Evolutionary conservation across 2,113 vertebrate genomes (phyloP), one percentile per base, ranked within the genome.

Genomic region (Centrocercus urophasianus): DNA sequence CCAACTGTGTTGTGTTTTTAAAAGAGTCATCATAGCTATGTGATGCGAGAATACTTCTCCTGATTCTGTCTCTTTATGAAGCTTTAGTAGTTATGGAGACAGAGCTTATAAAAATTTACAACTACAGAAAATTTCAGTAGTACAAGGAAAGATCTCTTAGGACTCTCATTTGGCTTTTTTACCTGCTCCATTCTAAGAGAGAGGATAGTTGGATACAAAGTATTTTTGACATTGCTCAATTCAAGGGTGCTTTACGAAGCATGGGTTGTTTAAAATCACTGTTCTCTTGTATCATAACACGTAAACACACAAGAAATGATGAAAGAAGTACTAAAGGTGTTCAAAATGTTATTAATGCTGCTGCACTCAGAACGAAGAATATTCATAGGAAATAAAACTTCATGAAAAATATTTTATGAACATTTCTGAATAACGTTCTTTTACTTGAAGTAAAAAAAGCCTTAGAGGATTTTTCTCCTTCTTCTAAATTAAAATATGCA

Each of bases 71-170:
- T 65, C 30, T 83, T 92, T 56, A 67, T 56, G 50, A 93, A 83
- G 45, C 7, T 83, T 85, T 77, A 70, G 38, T 15, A 71, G 50
- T 66, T 80, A 57, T 30, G 66, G 56, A 85, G 34, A 38, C 28
- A 80, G 78, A 80, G 60, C 15, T 71, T 81, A 77, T 16, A 74
- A 96, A 93, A 81, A 93, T 74, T 73, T 94, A 92, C 38, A 66
- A 17, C 59, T 76, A n/a, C 16, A 65, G 64, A 54, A 83, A 73
- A 89, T 34, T 76, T 93, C 54, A 85, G n/a, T 32, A 50, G 40
- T 34, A 89, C 40, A 9, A 84, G 47, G 24, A 93, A 79, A 84
- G 56, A 13, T 85, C 8, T 74, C 54, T 83, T 28, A 45, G 11
- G 8, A 70, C 30, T 91, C 50, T 27, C 38, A 70, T 56, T 67